Evolutionary conservation across 2,888 invertebrate genomes (phyloP), one percentile per base, ranked within the genome.

Genomic region (Nebria brevicollis): DNA sequence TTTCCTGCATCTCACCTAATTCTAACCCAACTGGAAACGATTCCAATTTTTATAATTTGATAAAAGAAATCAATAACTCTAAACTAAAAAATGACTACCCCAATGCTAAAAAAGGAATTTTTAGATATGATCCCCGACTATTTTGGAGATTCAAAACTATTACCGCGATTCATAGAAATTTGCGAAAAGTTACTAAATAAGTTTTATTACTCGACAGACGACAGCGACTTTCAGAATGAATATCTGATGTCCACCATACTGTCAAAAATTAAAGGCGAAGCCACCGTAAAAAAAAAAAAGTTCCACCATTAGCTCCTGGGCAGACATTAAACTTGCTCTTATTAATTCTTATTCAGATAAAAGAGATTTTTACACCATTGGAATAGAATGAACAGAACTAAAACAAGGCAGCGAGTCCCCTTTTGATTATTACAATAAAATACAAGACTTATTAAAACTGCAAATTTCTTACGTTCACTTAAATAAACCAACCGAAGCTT

Each of bases 261-360:
- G n/a, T 70, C 82, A 64, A 83, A 82, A 83, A 72, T 83, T n/a
- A 83, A 75, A 77, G 81, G 81, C 26, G 72, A 77, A 66, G 83
- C 82, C 1, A 83, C 83, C 4, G 26, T 72, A 65, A 82, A 83
- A n/a, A n/a, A n/a, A n/a, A n/a, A n/a, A n/a, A n/a, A 77, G 66
- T 43, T 68, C 54, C 77, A 43, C 42, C 26, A 81, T 81, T 11
- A 64, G 7, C 2, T 65, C n/a, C 74, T 82, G 82, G 77, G 13
- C 25, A 81, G 82, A 43, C 81, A 76, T 72, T 83, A 76, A 83
- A 77, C 41, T 2, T 1, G 82, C 83, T 1, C 26, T 83, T 20
- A 10, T 82, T 41, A 83, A 82, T 72, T 77, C 77, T 43, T 83
- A 83, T 72, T 73, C 79, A 15, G 82, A 82, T 77, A 79, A 83